Percentiles rank a stretch among this genome's conserved stretches.
Conservation (phyloP, 2,888 invertebrate species). For the Papilio protenor region DNA sequence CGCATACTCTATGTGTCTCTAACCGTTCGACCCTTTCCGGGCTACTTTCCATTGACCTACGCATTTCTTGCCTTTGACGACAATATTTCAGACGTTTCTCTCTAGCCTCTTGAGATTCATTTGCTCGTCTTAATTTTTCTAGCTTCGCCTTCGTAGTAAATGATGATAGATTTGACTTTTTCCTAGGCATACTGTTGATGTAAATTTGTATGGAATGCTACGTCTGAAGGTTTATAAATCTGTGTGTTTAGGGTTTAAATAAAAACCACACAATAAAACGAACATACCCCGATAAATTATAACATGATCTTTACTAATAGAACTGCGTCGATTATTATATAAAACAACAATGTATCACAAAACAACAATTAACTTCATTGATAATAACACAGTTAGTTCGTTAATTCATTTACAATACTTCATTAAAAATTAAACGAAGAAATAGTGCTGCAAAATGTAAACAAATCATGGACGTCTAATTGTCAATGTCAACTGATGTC, state of each 20-base stretch:
- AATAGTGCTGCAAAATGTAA: no score
- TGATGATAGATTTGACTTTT: neutral
- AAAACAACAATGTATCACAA: conserved; percentile 4
- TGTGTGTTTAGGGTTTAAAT: neutral
- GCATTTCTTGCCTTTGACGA: neutral
- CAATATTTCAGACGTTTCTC: neutral
- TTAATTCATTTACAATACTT: no score
- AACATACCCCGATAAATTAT: neutral
- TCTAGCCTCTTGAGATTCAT: conserved; percentile 1
- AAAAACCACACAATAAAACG: neutral
- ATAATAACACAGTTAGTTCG: neutral
- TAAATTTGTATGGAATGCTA: neutral
- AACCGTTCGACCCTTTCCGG: neutral
- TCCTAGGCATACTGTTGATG: neutral
- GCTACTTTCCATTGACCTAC: neutral
- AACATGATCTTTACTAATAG: neutral
- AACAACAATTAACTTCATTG: neutral
- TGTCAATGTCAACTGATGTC: no score
- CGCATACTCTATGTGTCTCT: neutral
- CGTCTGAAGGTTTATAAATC: neutral
- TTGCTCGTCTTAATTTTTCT: conserved; percentile 1
- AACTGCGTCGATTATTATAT: neutral
- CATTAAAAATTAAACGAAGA: no score
- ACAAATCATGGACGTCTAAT: no score
- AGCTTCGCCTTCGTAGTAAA: neutral